phyloP scores from a whole-genome alignment of 2,888 invertebrate genomes.

The Ochropacha duplaris region DNA sequence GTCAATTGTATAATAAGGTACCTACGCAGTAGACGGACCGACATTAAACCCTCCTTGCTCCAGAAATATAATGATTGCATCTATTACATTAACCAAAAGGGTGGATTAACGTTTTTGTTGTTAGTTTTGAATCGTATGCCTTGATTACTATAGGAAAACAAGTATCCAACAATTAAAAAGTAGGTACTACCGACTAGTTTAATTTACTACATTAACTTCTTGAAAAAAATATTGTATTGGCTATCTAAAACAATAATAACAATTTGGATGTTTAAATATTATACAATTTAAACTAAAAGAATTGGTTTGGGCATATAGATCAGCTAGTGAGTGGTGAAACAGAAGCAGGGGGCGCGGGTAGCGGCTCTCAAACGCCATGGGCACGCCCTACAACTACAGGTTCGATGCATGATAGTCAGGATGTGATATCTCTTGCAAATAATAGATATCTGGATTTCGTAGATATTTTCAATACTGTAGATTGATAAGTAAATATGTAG shows the following conservation, averaged over 20 bases:
- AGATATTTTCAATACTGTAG: neutral
- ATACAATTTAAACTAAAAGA: constrained; percentile 18
- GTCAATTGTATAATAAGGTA: constrained; percentile 33
- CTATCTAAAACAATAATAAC: too few species aligned
- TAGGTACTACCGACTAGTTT: too few species aligned
- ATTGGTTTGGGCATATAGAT: constrained; percentile 60
- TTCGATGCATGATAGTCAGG: constrained; percentile 68
- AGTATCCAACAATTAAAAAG: too few species aligned
- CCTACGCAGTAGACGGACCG: constrained; percentile 18
- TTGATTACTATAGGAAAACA: neutral
- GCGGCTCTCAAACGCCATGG: constrained; percentile 67
- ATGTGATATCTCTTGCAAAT: constrained; percentile 7
- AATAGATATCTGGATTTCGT: neutral
- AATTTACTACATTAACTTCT: too few species aligned
- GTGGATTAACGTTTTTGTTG: constrained; percentile 7
- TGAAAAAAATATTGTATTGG: too few species aligned
- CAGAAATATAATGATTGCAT: constrained; percentile 40
- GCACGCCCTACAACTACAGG: constrained; percentile 72
- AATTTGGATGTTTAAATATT: neutral
- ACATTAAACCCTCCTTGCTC: constrained; percentile 41
- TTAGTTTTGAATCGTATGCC: neutral
- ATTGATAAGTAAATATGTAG: neutral
- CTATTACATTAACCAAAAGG: constrained; percentile 22
- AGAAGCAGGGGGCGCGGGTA: constrained; percentile 61
- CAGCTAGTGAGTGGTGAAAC: constrained; percentile 75